Evolutionary conservation across 2,888 invertebrate genomes (phyloP).

Genomic region (Lepetodrilus schrolli): DNA sequence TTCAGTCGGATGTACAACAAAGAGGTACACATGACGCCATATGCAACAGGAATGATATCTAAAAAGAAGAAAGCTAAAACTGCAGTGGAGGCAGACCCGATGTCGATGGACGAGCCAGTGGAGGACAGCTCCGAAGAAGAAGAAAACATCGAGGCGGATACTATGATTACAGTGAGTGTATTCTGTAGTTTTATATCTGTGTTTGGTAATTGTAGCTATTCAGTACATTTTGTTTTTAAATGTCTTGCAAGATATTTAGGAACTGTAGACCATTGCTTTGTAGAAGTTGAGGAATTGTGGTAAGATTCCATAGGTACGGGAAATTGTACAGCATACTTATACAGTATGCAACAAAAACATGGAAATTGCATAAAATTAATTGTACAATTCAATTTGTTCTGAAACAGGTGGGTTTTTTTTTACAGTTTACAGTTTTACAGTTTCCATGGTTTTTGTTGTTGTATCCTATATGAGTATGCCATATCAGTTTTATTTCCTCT

Average conservation of each 20-base stretch:
- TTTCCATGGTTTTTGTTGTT: no score
- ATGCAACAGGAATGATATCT: conserved; percentile 80
- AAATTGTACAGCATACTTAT: no score
- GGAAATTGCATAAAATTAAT: no score
- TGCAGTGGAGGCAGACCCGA: conserved; percentile 62
- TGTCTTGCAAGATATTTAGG: conserved; percentile 2
- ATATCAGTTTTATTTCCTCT: no score
- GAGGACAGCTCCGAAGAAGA: conserved; percentile 60
- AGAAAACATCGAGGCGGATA: conserved; percentile 82
- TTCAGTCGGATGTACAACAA: conserved; percentile 96
- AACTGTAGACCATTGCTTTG: neutral
- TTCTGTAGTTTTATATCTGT: neutral
- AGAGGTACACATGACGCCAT: conserved; percentile 85
- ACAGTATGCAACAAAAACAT: no score
- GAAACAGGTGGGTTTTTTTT: no score
- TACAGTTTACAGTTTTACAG: no score
- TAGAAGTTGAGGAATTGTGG: no score
- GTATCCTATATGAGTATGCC: no score
- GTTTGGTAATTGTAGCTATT: neutral
- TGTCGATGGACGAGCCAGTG: no score
- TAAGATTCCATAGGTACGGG: no score
- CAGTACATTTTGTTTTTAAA: neutral
- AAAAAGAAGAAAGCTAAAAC: conserved; percentile 80
- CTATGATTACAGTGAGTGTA: conserved; percentile 84
- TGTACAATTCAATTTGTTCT: no score